Conservation (phyloP, 2,113 vertebrate genomes). For the Collichthys lucidus region DNA sequence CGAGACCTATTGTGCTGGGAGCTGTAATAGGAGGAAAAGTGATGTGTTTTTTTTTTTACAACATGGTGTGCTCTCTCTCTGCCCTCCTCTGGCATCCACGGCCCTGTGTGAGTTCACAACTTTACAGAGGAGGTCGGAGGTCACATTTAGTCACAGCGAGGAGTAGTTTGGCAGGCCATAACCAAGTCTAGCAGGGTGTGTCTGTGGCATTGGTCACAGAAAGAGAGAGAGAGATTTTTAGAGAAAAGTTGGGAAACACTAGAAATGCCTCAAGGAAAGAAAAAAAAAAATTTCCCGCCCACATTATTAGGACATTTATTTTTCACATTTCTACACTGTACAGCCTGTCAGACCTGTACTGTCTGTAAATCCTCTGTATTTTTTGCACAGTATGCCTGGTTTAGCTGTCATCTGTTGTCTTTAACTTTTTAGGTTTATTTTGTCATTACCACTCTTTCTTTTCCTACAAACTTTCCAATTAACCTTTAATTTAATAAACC, state of each 20-base stretch:
- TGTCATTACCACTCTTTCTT: background rate
- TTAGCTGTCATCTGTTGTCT: background rate
- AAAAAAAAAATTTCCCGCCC: constrained; percentile 2
- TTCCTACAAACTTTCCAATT: background rate
- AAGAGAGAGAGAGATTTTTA: background rate
- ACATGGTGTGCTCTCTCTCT: background rate
- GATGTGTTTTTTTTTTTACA: constrained; percentile 12
- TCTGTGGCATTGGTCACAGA: constrained; percentile 51
- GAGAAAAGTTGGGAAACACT: constrained; percentile 27
- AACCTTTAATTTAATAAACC: background rate
- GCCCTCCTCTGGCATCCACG: constrained; percentile 13
- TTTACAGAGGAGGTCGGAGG: constrained; percentile 51
- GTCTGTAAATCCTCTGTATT: background rate
- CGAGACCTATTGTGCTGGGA: background rate
- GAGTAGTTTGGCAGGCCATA: constrained; percentile 34
- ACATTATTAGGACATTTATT: background rate
- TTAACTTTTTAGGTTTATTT: background rate
- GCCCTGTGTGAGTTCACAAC: constrained; percentile 42
- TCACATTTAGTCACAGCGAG: constrained; percentile 58
- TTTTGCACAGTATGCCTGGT: background rate
- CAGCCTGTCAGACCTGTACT: background rate
- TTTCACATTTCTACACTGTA: background rate
- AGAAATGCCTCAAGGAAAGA: constrained; percentile 13
- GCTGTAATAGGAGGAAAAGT: background rate
- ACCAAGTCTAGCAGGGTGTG: constrained; percentile 31